Conservation (phyloP, 2,113 vertebrate species). For the Antennarius striatus region DNA sequence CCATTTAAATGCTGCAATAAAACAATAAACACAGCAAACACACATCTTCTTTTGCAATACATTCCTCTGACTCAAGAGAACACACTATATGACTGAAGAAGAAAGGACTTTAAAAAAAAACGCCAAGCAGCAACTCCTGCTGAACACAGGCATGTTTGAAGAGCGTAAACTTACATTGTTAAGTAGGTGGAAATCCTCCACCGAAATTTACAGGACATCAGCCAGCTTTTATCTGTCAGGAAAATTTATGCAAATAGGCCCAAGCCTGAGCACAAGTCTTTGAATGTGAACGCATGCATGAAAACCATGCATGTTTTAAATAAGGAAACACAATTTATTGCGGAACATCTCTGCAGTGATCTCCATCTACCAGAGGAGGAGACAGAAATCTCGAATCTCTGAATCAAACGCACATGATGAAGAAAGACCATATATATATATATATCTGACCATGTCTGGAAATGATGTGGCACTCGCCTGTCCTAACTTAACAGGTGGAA, state of each 20-base stretch:
- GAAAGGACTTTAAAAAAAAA: slow-evolving; percentile 1
- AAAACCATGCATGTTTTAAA: background rate
- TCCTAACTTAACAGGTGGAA: slow-evolving; percentile 37
- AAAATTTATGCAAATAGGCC: slow-evolving; percentile 29
- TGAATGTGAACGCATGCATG: background rate
- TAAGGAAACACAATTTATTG: background rate
- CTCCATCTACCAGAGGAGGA: slow-evolving; percentile 7
- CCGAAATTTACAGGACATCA: slow-evolving; percentile 26
- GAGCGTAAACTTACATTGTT: slow-evolving; percentile 37
- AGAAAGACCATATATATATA: slow-evolving; percentile 18
- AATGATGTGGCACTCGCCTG: slow-evolving; percentile 38
- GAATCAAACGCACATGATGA: slow-evolving; percentile 7
- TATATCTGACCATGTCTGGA: slow-evolving; percentile 37
- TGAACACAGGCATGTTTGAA: slow-evolving; percentile 41
- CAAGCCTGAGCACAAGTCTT: background rate
- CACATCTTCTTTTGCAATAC: background rate
- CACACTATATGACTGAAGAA: background rate
- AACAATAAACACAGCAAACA: slow-evolving; percentile 39
- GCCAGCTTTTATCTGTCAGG: slow-evolving; percentile 1
- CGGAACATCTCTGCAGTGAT: background rate
- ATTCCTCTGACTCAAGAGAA: slow-evolving; percentile 4
- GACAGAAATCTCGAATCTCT: slow-evolving; percentile 2
- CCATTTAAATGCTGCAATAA: slow-evolving; percentile 17
- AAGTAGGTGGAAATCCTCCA: slow-evolving; percentile 38
- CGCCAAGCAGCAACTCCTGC: background rate